Evolutionary conservation across 1,140 invertebrate species (phyloP).

Genomic region (Riptortus pedestris): DNA sequence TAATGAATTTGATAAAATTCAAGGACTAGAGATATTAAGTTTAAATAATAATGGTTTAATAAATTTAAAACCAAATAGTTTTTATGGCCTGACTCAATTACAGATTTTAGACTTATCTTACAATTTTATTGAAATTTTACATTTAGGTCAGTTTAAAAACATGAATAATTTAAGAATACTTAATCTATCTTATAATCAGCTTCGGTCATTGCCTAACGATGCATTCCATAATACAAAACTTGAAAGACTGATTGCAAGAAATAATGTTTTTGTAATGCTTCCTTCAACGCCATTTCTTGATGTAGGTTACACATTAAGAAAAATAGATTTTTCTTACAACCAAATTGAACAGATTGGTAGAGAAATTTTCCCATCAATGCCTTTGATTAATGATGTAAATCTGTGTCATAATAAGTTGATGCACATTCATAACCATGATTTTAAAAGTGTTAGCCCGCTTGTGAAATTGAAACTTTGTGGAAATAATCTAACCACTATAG

Average conservation of each 20-base stretch:
- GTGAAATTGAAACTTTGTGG: constrained; percentile 66
- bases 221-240: constrained; percentile 67
- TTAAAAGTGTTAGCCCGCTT: constrained; percentile 65
- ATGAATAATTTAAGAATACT: constrained; percentile 61
- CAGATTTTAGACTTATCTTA: constrained; percentile 70
- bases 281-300: constrained; percentile 58
- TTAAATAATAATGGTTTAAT: constrained; percentile 62
- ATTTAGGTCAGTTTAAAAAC: constrained; percentile 69
- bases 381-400: constrained; percentile 63
- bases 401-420: constrained; percentile 70
- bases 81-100: constrained; percentile 56
- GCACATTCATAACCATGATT: constrained; percentile 78
- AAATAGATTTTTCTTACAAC: constrained; percentile 67
- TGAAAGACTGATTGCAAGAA: constrained; percentile 66
- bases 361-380: constrained; percentile 71
- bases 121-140: constrained; percentile 63
- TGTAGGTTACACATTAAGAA: constrained; percentile 59
- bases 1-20: constrained; percentile 55
- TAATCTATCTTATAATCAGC: constrained; percentile 61
- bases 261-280: constrained; percentile 65
- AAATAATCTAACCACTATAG: constrained; percentile 69
- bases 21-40: constrained; percentile 59
- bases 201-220: constrained; percentile 64
- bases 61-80: constrained; percentile 60
- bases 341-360: constrained; percentile 76